Evolutionary conservation across 2,888 invertebrate species (phyloP).

Genomic region (Drosophila mulleri): DNA sequence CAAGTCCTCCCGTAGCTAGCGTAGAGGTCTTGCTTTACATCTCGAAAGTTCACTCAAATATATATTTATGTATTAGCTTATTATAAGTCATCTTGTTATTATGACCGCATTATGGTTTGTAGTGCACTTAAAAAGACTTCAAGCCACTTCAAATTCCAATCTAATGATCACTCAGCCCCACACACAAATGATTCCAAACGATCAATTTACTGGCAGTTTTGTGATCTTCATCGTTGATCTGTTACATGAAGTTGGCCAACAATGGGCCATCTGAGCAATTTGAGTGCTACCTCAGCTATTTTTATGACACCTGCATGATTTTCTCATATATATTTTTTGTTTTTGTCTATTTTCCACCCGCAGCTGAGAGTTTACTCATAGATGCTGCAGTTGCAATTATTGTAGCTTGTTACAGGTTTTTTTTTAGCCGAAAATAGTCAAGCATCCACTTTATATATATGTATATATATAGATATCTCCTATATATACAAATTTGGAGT

Average conservation of each 20-base stretch:
- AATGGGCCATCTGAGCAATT: constrained; percentile 40
- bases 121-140: background rate
- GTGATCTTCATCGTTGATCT: constrained; percentile 37
- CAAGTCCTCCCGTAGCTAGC: background rate
- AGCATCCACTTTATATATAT: constrained; percentile 53
- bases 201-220: constrained; percentile 33
- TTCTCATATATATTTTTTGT: constrained; percentile 54
- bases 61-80: background rate
- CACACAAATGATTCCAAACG: constrained; percentile 29
- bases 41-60: background rate
- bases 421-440: constrained; percentile 36
- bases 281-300: constrained; percentile 41
- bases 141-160: constrained; percentile 2
- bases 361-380: constrained; percentile 46
- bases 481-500: constrained; percentile 81
- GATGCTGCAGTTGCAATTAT: constrained; percentile 69
- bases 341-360: constrained; percentile 53
- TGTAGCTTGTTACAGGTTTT: constrained; percentile 73
- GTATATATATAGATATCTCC: constrained; percentile 50
- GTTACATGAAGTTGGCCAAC: constrained; percentile 17
- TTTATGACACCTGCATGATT: constrained; percentile 80
- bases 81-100: background rate
- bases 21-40: no score
- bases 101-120: background rate
- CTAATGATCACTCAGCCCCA: constrained; percentile 1